Conservation (phyloP, 2,888 invertebrate species). For the Scelioninae gen. 1 region DNA sequence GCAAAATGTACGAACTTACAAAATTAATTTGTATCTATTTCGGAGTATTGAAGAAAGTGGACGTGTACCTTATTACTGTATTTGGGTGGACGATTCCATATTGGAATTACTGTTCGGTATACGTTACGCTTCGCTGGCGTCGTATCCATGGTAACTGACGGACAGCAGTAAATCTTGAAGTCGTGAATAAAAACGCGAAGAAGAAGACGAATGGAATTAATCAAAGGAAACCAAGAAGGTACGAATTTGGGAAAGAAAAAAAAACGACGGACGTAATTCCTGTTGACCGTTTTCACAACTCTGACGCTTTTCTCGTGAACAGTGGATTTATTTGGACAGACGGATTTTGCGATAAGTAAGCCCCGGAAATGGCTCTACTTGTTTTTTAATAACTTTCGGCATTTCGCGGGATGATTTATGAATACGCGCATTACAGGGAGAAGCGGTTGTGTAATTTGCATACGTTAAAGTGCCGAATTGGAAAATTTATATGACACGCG, state of each 20-base stretch:
- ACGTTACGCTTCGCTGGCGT: slow-evolving; percentile 65
- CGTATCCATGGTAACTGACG: slow-evolving; percentile 71
- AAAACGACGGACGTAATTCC: slow-evolving; percentile 56
- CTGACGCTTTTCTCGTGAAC: slow-evolving; percentile 48
- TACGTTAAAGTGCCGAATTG: slow-evolving; percentile 60
- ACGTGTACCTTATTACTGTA: slow-evolving; percentile 45
- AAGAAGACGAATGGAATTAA: slow-evolving; percentile 73
- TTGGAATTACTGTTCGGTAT: slow-evolving; percentile 69
- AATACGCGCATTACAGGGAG: slow-evolving; percentile 37
- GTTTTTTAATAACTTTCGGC: slow-evolving; percentile 58
- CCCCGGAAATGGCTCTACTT: slow-evolving; percentile 46
- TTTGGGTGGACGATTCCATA: slow-evolving; percentile 65
- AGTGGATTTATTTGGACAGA: slow-evolving; percentile 62
- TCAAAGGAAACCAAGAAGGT: slow-evolving; percentile 66
- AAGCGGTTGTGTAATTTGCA: slow-evolving; percentile 54
- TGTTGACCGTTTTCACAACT: slow-evolving; percentile 65
- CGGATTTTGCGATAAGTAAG: slow-evolving; percentile 60
- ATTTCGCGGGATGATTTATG: slow-evolving; percentile 50
- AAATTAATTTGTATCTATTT: slow-evolving; percentile 62
- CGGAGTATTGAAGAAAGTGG: slow-evolving; percentile 45
- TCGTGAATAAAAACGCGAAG: slow-evolving; percentile 69
- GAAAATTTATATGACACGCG: slow-evolving; percentile 51
- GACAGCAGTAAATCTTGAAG: slow-evolving; percentile 74
- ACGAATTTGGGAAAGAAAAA: slow-evolving; percentile 53
- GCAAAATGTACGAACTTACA: no score